Base-by-base conservation (phyloP, 2,797 vertebrate species). In the Tolypeutes matacus region DNA sequence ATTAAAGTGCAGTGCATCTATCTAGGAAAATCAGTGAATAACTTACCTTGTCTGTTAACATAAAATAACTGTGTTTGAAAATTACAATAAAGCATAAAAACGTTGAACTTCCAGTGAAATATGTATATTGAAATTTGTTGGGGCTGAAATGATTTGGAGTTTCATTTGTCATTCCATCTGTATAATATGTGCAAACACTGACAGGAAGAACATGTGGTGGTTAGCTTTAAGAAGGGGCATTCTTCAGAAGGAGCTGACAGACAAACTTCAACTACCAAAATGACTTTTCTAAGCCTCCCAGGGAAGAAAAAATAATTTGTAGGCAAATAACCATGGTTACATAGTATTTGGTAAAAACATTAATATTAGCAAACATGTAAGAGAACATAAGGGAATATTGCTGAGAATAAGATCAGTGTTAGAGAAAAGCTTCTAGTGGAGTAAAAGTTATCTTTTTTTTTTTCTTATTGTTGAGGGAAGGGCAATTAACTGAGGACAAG, bases 381-480 rank as follows among this genome's bases (percentile, higher is more conserved):
- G 95, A 97, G 91, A 95, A 96, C 36, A 96, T 98, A 98, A 83
- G 39, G 67, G 72, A 65, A 72, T 72, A 31, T 81, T 89, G 76
- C 94, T 89, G 31, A 86, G 76, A 85, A 87, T 72, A 78, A 97
- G 96, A 97, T 98, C 97, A 98, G 96, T 96, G 96, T 98, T 93
- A 96, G 96, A 98, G 96, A 96, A 76, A 86, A 95, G 97, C 97
- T 98, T 98, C 93, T 97, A 96, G 82, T 90, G 96, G 96, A 98
- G 95, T 97, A 98, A 98, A 99, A 98, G 98, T 98, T 98, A 93
- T 97, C 96, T 84, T 97, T 97, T 98, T 29, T 97, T 98, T 29
- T 96, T 95, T 92, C 95, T 97, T 97, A 96, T 96, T 98, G 98
- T 98, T 98, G 98, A 98, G 85, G 83, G 90, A 73, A 96, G 93